Evolutionary conservation across 1,140 invertebrate genomes (phyloP).

Genomic region (Cydia amplana): DNA sequence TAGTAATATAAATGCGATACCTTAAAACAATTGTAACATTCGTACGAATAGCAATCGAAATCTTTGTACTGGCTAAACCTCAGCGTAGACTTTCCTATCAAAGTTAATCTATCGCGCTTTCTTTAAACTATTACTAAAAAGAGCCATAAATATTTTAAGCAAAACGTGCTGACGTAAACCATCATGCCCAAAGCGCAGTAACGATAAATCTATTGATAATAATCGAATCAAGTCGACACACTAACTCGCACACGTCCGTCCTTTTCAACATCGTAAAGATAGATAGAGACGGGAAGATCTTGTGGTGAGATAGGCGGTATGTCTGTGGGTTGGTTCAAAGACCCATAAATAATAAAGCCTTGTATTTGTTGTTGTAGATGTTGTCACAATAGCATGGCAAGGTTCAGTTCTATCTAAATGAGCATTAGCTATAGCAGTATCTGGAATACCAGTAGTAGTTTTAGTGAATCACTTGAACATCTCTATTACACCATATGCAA

Average conservation of each 20-base stretch:
- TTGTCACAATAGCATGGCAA: neutral
- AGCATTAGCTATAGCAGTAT: no score
- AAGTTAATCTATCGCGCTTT: neutral
- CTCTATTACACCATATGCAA: no score
- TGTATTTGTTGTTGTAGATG: no score
- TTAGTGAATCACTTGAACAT: no score
- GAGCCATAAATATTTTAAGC: slow-evolving; percentile 16
- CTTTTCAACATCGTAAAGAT: neutral
- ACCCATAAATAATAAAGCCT: neutral
- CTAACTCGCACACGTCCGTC: neutral
- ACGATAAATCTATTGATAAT: slow-evolving; percentile 68
- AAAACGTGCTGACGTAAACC: slow-evolving; percentile 17
- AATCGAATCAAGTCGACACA: slow-evolving; percentile 49
- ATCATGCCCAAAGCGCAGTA: slow-evolving; percentile 32
- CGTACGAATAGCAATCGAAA: no score
- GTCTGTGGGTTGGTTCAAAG: neutral
- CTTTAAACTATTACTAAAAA: slow-evolving; percentile 5
- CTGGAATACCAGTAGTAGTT: no score
- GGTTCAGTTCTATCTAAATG: neutral
- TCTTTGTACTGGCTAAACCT: no score
- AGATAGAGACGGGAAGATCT: slow-evolving; percentile 1
- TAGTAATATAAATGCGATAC: no score
- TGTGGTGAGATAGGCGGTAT: slow-evolving; percentile 8
- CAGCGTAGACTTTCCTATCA: no score
- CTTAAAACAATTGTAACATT: no score